Evolutionary conservation across 2,113 vertebrate species (phyloP).

Genomic region (Dromiciops gliroides): DNA sequence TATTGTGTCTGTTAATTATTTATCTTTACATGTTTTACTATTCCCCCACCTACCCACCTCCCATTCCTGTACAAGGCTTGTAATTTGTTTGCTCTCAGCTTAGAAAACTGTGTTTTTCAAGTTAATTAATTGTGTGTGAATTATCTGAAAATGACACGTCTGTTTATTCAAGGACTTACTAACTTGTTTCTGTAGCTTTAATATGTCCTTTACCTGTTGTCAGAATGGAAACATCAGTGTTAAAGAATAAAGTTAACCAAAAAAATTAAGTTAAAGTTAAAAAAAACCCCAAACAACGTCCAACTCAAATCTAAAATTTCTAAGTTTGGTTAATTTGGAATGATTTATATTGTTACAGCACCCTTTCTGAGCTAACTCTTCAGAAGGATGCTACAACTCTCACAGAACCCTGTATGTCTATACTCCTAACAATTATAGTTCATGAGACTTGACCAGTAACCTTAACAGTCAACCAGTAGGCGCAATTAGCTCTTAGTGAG

Average conservation of each 20-base stretch:
- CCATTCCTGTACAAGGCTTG: too few species aligned
- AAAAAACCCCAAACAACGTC: slow-evolving; percentile 19
- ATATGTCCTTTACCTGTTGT: not conserved
- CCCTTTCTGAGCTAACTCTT: too few species aligned
- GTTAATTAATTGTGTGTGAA: not conserved
- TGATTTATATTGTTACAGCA: not conserved
- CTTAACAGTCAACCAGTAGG: too few species aligned
- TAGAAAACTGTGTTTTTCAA: not conserved
- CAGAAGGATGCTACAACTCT: too few species aligned
- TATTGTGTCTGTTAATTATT: slow-evolving; percentile 6
- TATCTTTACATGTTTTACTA: slow-evolving; percentile 29
- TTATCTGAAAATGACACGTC: not conserved
- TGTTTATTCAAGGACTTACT: not conserved
- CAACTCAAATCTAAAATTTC: slow-evolving; percentile 25
- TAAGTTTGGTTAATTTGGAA: slow-evolving; percentile 41
- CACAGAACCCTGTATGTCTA: too few species aligned
- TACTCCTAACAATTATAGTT: too few species aligned
- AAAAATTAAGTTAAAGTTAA: slow-evolving; percentile 23
- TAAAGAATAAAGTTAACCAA: not conserved
- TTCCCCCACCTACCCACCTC: not conserved
- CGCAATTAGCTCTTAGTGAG: too few species aligned
- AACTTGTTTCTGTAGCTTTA: not conserved
- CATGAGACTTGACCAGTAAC: too few species aligned
- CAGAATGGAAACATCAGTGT: slow-evolving; percentile 23
- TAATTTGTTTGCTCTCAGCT: slow-evolving; percentile 22